A percentile compares a stretch with the other conserved stretches of the same genome.
These are phyloP conservation scores for Lycophotia porphyrea DNA, from an alignment of 2,888 invertebrate genomes.

Conservation along the genomic window DNA sequence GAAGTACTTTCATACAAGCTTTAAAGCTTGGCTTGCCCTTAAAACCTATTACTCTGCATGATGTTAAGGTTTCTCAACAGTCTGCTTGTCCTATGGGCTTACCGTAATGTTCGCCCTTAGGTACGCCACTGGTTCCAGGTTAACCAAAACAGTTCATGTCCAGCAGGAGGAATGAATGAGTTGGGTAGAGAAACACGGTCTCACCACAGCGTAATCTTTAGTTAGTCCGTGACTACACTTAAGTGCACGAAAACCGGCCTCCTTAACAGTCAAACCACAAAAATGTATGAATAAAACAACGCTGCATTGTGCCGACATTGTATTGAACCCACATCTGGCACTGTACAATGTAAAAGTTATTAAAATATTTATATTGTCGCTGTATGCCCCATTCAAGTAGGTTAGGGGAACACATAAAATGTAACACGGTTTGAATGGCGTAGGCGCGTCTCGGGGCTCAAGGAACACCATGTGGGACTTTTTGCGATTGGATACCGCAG, in stretches of 20 bases:
- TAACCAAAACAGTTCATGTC: background rate
- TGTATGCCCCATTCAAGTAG: constrained; percentile 67
- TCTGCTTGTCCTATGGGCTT: no score
- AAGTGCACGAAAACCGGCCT: constrained; percentile 21
- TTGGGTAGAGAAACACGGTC: background rate
- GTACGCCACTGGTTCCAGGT: no score
- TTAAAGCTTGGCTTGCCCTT: no score
- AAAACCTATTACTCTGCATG: no score
- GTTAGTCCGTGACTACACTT: no score
- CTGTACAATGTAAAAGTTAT: constrained; percentile 64
- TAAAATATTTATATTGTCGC: constrained; percentile 70
- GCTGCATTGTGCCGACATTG: constrained; percentile 45
- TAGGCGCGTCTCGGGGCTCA: constrained; percentile 46
- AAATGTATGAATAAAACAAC: constrained; percentile 51
- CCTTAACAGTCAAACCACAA: constrained; percentile 42
- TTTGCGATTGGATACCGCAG: constrained; percentile 1
- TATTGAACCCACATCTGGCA: constrained; percentile 61
- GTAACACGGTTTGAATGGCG: constrained; percentile 55
- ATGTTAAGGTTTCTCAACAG: no score
- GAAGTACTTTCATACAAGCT: no score
- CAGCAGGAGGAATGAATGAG: background rate
- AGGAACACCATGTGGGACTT: constrained; percentile 18
- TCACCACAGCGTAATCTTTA: no score
- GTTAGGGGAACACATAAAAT: constrained; percentile 71
- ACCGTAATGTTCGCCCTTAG: no score